These are phyloP conservation scores for Sus scrofa DNA, from an alignment of 2,113 vertebrate genomes.

Conservation along the genomic window DNA sequence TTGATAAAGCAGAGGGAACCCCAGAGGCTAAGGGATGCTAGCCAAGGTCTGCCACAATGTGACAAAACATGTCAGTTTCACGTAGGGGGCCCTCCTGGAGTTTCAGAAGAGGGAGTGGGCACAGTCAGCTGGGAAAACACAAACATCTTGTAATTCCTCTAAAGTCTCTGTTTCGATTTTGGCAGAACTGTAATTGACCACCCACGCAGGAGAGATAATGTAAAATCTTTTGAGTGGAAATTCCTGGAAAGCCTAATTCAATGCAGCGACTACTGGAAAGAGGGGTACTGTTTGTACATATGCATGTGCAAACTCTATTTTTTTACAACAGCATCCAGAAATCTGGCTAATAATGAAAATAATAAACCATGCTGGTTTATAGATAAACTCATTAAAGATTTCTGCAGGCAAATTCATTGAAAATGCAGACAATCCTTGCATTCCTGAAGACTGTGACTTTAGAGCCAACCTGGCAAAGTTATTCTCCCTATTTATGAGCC, in stretches of 20 bases:
- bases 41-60: slow-evolving; percentile 7
- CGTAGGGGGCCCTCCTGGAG: slow-evolving; percentile 10
- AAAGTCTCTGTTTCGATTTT: slow-evolving; percentile 61
- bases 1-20: slow-evolving; percentile 72
- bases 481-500: neutral
- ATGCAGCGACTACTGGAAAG: neutral
- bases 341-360: slow-evolving; percentile 43
- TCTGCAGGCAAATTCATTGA: slow-evolving; percentile 46
- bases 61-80: slow-evolving; percentile 75
- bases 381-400: slow-evolving; percentile 67
- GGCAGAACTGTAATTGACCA: slow-evolving; percentile 63
- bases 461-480: slow-evolving; percentile 2
- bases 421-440: neutral
- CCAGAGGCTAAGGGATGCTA: slow-evolving; percentile 54
- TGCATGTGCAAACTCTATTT: neutral
- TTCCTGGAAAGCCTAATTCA: slow-evolving; percentile 63
- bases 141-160: slow-evolving; percentile 69
- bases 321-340: slow-evolving; percentile 36
- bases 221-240: slow-evolving; percentile 42
- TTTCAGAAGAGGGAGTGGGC: neutral
- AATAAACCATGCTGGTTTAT: slow-evolving; percentile 28
- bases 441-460: slow-evolving; percentile 17
- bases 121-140: slow-evolving; percentile 57
- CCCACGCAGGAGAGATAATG: slow-evolving; percentile 8
- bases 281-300: neutral